Evolutionary conservation across 2,888 invertebrate species (phyloP), one percentile per base, ranked within the genome.

Genomic region (Litoditis marina): DNA sequence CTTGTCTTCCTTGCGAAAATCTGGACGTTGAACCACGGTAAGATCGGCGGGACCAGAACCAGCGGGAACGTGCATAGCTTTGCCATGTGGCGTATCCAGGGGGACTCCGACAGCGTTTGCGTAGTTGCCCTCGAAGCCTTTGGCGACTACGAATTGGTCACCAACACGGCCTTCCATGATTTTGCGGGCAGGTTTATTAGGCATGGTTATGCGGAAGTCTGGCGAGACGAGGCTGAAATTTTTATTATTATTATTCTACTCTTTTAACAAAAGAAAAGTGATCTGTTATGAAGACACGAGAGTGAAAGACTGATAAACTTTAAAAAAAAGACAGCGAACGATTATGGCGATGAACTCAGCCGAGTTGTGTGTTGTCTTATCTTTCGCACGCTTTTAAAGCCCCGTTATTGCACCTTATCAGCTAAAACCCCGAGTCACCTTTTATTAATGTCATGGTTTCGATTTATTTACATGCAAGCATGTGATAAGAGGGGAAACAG

Each of bases 101-200:
- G 61, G 61, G n/a, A 61, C 53, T n/a, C 61, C 61, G 55, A 61
- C 61, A 31, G 46, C 61, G 47, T 61, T 61, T 30, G 11, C 31
- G 22, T 34, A 61, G 6, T 13, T 42, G 13, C 56, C 61, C 25
- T 61, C 46, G 49, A 39, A 60, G 53, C 36, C 60, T 36, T 60
- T 60, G 13, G 60, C 5, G 19, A 61, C 51, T n/a, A 28, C 47
- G 31, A 11, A 61, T 16, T 47, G 16, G 22, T 61, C 61, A 11
- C 61, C 61, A 7, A 56, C 55, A 13, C 25, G n/a, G 30, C 61
- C 61, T 28, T 57, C 32, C 32, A 61, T 47, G 49, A 61, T 54
- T 27, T 31, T n/a, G 16, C 61, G 55, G 31, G 61, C 61, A 58
- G 52, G 22, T 60, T 60, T 54, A 32, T 60, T 54, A 59, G 59